These are phyloP conservation scores for Raja brachyura DNA, from an alignment of 2,113 vertebrate genomes.

Conservation along the genomic window DNA sequence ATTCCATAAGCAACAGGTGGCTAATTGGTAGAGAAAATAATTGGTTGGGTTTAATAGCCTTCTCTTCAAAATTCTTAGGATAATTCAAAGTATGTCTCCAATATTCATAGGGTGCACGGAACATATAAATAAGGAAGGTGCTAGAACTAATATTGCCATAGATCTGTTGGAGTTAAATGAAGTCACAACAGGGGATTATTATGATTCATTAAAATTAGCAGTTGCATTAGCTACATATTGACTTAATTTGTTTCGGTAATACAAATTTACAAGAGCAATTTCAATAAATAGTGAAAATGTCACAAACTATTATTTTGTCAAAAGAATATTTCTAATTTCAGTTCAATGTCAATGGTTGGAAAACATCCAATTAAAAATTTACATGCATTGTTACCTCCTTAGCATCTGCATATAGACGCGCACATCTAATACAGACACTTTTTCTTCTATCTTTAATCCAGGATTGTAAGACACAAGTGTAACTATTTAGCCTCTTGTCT, in stretches of 20 bases:
- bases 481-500: too few species aligned
- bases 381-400: background rate
- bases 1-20: background rate
- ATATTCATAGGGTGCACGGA: background rate
- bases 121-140: background rate
- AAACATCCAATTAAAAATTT: background rate
- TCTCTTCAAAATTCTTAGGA: background rate
- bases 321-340: background rate
- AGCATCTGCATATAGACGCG: background rate
- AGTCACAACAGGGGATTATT: background rate
- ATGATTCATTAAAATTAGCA: constrained; percentile 15
- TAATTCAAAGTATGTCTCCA: background rate
- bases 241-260: background rate
- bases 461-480: background rate
- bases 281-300: background rate
- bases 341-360: background rate
- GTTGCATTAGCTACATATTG: background rate
- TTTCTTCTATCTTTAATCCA: background rate
- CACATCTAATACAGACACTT: background rate
- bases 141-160: background rate
- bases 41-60: background rate
- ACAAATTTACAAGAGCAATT: background rate
- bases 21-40: background rate
- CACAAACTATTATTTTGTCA: background rate
- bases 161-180: background rate